Evolutionary conservation across 2,797 vertebrate species (phyloP).

Genomic region (Buceros bicornis): DNA sequence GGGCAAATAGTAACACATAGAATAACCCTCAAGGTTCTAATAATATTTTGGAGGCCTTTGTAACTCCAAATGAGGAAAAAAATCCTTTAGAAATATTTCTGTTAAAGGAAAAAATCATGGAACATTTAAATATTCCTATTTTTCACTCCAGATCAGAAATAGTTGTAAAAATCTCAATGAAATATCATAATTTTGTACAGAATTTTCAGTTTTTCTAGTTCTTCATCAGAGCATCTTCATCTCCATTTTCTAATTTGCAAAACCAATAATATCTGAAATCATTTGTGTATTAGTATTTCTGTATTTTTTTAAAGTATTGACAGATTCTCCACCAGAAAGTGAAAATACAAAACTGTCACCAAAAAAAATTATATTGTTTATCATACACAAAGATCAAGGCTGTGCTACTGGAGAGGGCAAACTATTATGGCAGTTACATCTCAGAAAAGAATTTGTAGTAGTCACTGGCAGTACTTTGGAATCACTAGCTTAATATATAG

Average conservation of each 20-base stretch:
- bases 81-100: not conserved
- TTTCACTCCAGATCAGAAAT: not conserved
- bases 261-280: not conserved
- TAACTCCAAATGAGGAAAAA: not conserved
- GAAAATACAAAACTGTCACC: not conserved
- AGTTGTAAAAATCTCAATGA: not conserved
- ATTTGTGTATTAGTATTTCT: not conserved
- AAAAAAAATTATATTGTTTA: not conserved
- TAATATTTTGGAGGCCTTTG: not conserved
- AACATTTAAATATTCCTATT: not conserved
- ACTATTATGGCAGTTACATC: not conserved
- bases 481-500: not conserved
- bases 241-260: not conserved
- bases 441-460: not conserved
- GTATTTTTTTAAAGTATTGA: not conserved
- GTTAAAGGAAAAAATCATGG: not conserved
- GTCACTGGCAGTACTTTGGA: not conserved
- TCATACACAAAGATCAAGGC: not conserved
- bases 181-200: not conserved
- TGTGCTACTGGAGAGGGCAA: not conserved
- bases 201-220: not conserved
- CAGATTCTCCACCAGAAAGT: not conserved
- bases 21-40: not conserved
- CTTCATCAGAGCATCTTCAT: not conserved
- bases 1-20: not conserved